Evolutionary conservation across 2,888 invertebrate species (phyloP).

Genomic region (Eupelmus urozonus): DNA sequence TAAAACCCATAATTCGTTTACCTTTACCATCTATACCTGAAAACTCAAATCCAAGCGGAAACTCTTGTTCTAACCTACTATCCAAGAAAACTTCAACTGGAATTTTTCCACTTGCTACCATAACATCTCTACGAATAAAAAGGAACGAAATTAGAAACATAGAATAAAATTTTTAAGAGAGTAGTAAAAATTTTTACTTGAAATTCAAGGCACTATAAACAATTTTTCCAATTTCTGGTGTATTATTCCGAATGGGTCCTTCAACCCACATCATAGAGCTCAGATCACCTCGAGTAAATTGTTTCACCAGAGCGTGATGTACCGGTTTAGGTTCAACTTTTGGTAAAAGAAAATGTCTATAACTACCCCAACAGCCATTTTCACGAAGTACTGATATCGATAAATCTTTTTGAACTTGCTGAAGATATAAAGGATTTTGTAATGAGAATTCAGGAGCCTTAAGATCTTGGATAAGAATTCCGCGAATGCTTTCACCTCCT

Average conservation of each 20-base stretch:
- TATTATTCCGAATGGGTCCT: slow-evolving; percentile 77
- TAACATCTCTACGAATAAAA: slow-evolving; percentile 84
- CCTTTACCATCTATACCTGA: slow-evolving; percentile 80
- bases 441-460: slow-evolving; percentile 84
- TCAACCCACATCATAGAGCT: slow-evolving; percentile 91
- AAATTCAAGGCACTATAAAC: slow-evolving; percentile 92
- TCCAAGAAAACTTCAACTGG: slow-evolving; percentile 85
- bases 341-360: slow-evolving; percentile 85
- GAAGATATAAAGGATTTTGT: slow-evolving; percentile 82
- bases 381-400: slow-evolving; percentile 85
- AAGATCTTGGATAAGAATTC: slow-evolving; percentile 81
- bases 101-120: slow-evolving; percentile 94
- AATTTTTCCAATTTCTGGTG: slow-evolving; percentile 78
- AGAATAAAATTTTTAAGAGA: neutral
- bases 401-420: slow-evolving; percentile 85
- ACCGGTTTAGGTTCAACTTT: slow-evolving; percentile 78
- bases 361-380: slow-evolving; percentile 85
- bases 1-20: slow-evolving; percentile 77
- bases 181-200: slow-evolving; percentile 64
- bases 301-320: slow-evolving; percentile 88
- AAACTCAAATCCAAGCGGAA: slow-evolving; percentile 84
- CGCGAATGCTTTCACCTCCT: slow-evolving; percentile 80
- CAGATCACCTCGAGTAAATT: slow-evolving; percentile 90
- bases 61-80: slow-evolving; percentile 82
- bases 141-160: neutral